Evolutionary conservation across 2,113 vertebrate genomes (phyloP).

Genomic region (Chunga burmeisteri): DNA sequence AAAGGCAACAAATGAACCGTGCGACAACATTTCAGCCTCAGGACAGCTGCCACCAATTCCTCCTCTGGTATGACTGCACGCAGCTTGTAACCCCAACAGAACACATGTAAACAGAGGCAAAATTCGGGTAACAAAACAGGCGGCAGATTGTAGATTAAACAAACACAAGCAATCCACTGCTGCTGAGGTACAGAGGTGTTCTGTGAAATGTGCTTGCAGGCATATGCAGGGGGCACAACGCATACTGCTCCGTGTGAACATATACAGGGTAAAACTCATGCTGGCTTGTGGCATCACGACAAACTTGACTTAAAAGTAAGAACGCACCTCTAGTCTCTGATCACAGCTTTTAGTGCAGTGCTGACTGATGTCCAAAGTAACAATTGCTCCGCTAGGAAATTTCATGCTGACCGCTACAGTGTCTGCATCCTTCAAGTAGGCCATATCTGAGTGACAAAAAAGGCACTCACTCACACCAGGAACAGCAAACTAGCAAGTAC

Average conservation of each 20-base stretch:
- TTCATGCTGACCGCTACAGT: constrained; percentile 39
- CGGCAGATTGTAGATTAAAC: accelerated
- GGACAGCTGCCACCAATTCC: neutral
- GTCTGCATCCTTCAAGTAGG: constrained; percentile 43
- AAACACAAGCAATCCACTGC: neutral
- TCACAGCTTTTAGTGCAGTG: constrained; percentile 62
- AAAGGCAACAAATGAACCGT: neutral
- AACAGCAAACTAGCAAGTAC: neutral
- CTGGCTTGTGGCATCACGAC: neutral
- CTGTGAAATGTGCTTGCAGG: neutral
- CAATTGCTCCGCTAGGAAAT: constrained; percentile 31
- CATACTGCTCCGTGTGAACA: accelerated
- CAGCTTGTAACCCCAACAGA: neutral
- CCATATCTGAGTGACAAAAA: neutral
- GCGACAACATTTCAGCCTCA: neutral
- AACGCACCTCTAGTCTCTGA: constrained; percentile 51
- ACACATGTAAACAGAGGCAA: neutral
- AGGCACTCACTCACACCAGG: neutral
- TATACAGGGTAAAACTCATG: neutral
- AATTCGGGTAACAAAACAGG: neutral
- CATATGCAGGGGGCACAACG: neutral
- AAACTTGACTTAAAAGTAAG: neutral
- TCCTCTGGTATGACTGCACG: neutral
- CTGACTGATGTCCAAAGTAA: constrained; percentile 47
- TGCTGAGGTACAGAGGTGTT: neutral